Evolutionary conservation across 1,140 invertebrate genomes (phyloP).

Genomic region (Xylocopa sonorina): DNA sequence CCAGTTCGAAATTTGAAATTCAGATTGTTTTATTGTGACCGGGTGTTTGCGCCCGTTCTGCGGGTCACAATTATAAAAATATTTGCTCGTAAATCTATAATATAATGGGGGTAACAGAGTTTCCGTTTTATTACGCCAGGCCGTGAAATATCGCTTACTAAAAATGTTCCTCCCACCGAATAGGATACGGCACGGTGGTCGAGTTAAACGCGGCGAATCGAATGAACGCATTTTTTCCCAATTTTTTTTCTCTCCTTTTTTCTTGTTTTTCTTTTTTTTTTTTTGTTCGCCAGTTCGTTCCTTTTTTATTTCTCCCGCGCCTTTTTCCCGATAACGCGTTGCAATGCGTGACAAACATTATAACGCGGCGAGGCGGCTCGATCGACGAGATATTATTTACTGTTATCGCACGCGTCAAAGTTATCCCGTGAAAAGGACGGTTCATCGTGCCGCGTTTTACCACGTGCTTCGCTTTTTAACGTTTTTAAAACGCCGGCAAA

Average conservation of each 20-base stretch:
- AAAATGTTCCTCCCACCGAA: slow-evolving; percentile 40
- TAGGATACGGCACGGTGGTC: background rate
- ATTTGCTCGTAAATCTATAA: slow-evolving; percentile 59
- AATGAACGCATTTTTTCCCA: slow-evolving; percentile 13
- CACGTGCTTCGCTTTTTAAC: background rate
- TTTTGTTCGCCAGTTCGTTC: background rate
- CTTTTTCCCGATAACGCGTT: background rate
- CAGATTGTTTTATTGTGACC: slow-evolving; percentile 45
- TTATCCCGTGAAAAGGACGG: too few species aligned
- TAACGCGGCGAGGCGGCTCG: background rate
- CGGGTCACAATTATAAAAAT: slow-evolving; percentile 60
- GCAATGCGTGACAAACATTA: slow-evolving; percentile 24
- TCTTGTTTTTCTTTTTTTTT: background rate
- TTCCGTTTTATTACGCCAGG: slow-evolving; percentile 58
- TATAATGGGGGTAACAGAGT: slow-evolving; percentile 52
- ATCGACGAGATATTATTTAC: slow-evolving; percentile 16
- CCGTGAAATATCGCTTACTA: slow-evolving; percentile 47
- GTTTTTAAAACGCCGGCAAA: background rate
- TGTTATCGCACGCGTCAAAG: background rate
- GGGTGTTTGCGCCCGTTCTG: slow-evolving; percentile 25
- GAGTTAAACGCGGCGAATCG: slow-evolving; percentile 33
- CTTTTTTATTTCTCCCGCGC: too few species aligned
- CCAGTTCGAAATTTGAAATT: slow-evolving; percentile 54
- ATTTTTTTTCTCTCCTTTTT: background rate
- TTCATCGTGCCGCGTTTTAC: background rate